Base-by-base conservation (phyloP, 2,888 invertebrate species). In the Eupithecia subfuscata region DNA sequence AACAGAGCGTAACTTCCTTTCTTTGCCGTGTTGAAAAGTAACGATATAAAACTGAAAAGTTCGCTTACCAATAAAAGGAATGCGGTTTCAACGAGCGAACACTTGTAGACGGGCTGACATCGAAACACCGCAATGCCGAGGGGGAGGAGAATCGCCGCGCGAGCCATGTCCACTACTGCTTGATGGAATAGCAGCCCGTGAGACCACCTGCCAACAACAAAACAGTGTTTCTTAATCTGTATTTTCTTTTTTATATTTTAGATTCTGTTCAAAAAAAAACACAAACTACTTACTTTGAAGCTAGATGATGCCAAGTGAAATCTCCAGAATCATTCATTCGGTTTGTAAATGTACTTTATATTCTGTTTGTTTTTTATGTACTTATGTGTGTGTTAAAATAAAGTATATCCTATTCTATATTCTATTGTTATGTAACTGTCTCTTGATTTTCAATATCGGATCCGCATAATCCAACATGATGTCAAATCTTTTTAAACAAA, bases 111-210 rank as follows among this genome's bases (percentile, higher is more conserved):
- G 0, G 97, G 97, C 86, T 97, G 97, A 91, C 98, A 98, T 85
- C 96, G 96, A 85, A 97, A 96, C 84, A 98, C 97, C 78, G 97
- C 97, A 76, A 97, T 96, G 52, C 97, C 98, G 9, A 98, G 95
- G 0, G 98, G 97, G 72, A 98, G 95, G 60, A 98, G 93, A 75
- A 98, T 96, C 70, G 97, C 97, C 0, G 98, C 97, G 69, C 98
- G 94, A 0, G 97, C 97, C 87, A 97, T 97, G 91, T 98, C 98
- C 81, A 98, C 98, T 84, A 97, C 95, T 64, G 97, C 97, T 88
- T 98, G 98, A 88, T 98, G 98, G 88, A 98, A 97, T 78, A 98
- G 94, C 73, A 98, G 95, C 6, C 98, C 98, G 85, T 97, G 97
- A 18, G 98, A 97, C 98, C 98, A 98, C 89, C 97, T 97, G 95